Conservation (phyloP, 2,113 vertebrate species). For the Argyrosomus japonicus region DNA sequence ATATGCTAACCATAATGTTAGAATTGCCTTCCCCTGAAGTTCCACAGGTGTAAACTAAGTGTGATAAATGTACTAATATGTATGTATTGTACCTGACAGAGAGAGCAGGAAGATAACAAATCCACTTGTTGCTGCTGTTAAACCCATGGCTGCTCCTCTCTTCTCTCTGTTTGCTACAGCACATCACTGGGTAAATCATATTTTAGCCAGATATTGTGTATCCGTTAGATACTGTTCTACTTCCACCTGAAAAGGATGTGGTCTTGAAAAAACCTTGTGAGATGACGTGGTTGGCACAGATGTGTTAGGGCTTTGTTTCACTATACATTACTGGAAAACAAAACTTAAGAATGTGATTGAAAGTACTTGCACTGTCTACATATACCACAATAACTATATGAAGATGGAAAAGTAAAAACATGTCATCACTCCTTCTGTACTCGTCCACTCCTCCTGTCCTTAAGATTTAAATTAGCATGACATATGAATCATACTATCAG, state of each 20-base stretch:
- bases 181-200: no score
- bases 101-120: slow-evolving; percentile 22
- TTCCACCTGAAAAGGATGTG: no score
- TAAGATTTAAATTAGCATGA: no score
- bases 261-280: no score
- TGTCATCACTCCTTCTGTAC: no score
- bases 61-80: not conserved
- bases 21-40: no score
- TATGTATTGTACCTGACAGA: slow-evolving; percentile 23
- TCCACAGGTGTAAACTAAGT: no score
- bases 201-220: not conserved
- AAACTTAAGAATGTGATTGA: not conserved
- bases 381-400: not conserved
- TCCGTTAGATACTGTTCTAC: no score
- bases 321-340: not conserved
- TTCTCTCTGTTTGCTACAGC: not conserved
- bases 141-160: slow-evolving; percentile 29
- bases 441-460: no score
- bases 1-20: no score
- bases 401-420: not conserved
- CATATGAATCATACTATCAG: no score
- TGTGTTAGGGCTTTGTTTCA: not conserved
- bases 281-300: not conserved
- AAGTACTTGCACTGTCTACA: not conserved
- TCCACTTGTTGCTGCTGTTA: not conserved